Base-by-base conservation (phyloP, 2,888 invertebrate species). In the Tachystola acroxantha region DNA sequence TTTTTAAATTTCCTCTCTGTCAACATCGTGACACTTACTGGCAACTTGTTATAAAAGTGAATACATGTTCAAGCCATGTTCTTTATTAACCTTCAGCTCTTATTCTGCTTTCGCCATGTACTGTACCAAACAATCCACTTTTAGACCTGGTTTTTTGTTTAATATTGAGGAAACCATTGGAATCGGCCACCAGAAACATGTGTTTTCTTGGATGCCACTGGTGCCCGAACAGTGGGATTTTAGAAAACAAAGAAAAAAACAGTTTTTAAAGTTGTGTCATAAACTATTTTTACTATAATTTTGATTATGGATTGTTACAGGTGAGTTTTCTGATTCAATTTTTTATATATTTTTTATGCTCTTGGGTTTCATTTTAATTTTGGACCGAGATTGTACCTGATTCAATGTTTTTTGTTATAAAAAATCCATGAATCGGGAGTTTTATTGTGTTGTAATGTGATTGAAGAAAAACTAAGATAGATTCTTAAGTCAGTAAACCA, bases 371-470 rank as follows among this genome's bases (percentile, higher is more conserved):
- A 50, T 50, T 42, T 60, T 51, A 42, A 46, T 53, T 43, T 43
- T 46, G 65, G 49, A 32, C 1, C 30, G 55, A 25, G 22, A 42
- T 41, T 41, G 80, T 61, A 77, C 80, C 71, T 62, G 68, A 63
- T 80, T 84, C 53, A 64, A 67, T 75, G 80, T 72, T 80, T 85
- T 84, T 80, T 70, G 48, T 14, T 5, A 54, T 57, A 79, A 84
- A 84, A 85, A 79, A 60, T 75, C 78, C 64, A 79, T 46, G 60
- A 84, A 74, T 75, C 59, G 70, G 77, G 80, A 39, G 77, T 46
- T 29, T 7, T 22, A 22, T 20, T 31, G 9, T n/a, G 14, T 10
- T 10, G 25, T 2, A 2, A 5, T 5, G 25, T 25, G 25, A 25
- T 25, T 2, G 25, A 4, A 9, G 25, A 25, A 25, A 20, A 20